Evolutionary conservation across 2,797 vertebrate species (phyloP), one percentile per base, ranked within the genome.

Genomic region (Urophycis tenuis): DNA sequence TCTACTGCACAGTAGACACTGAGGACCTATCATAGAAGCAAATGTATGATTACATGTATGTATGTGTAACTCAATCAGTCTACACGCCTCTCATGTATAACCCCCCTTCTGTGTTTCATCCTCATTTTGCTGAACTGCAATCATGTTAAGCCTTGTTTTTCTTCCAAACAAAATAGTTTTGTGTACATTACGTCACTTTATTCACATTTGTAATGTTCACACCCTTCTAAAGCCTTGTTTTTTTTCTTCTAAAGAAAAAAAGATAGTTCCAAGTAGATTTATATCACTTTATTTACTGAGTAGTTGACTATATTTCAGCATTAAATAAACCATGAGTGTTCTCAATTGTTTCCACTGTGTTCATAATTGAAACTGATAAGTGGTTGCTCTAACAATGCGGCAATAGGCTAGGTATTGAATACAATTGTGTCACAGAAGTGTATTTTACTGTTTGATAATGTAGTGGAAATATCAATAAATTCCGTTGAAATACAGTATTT

Each of bases 281-380:
- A 86, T 94, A 94, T 94, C 88, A 93, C 90, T 91, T 93, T 93
- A 93, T 93, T 94, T 93, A 92, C 92, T 91, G 90, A 91, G 90
- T 94, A 93, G 92, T 93, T 92, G 89, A 92, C 92, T 92, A 93
- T 92, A 93, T 91, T 92, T 92, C 91, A 93, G 90, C 91, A 91
- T 93, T 92, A 90, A 94, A 94, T 94, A 94, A 94, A 92, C 86
- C 90, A 86, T 91, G 89, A 92, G 91, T 92, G 91, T 91, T 88
- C 88, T 89, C 77, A 85, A 86, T 86, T 82, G 81, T 85, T 91
- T 88, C 86, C 81, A 80, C 84, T 89, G 89, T 72, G 73, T 88
- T 88, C 88, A 67, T 87, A 35, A 75, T 83, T 88, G 53, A 74
- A 45, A 77, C 22, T 79, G 73, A 77, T 30, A n/a, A 8, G 19